Percentiles rank a stretch among this genome's conserved stretches.
Conservation (phyloP, 2,888 invertebrate genomes). For the Drosophila barbarae region DNA sequence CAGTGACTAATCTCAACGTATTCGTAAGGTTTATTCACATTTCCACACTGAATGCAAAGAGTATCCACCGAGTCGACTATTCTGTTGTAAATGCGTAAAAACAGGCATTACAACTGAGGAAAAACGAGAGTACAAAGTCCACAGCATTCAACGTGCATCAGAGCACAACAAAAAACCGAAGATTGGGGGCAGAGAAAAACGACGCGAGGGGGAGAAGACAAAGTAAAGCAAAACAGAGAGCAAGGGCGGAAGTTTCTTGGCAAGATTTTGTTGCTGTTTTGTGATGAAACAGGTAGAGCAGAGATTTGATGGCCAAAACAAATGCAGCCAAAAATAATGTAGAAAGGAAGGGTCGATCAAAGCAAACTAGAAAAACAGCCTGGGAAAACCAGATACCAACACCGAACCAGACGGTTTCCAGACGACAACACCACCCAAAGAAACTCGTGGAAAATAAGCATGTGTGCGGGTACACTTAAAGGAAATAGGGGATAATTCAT, state of each 20-base stretch:
- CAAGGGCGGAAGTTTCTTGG: slow-evolving; percentile 27
- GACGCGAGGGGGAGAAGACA: slow-evolving; percentile 2
- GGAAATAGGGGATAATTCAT: not conserved
- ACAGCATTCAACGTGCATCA: slow-evolving; percentile 26
- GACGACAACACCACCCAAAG: slow-evolving; percentile 41
- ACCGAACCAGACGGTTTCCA: slow-evolving; percentile 31
- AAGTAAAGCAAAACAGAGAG: slow-evolving; percentile 12
- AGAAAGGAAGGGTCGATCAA: slow-evolving; percentile 57
- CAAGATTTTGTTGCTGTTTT: slow-evolving; percentile 3
- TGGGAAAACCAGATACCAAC: slow-evolving; percentile 39
- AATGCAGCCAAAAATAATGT: slow-evolving; percentile 7
- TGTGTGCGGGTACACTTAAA: slow-evolving; percentile 3
- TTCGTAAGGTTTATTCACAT: not conserved
- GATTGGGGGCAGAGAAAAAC: slow-evolving; percentile 6
- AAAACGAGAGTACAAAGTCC: slow-evolving; percentile 31
- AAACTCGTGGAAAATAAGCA: slow-evolving; percentile 26
- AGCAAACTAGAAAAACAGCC: slow-evolving; percentile 69
- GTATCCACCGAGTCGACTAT: not conserved
- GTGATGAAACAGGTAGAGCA: slow-evolving; percentile 27
- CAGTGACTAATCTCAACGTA: not conserved
- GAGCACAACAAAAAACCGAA: slow-evolving; percentile 22
- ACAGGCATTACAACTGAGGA: slow-evolving; percentile 28
- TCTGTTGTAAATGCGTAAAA: slow-evolving; percentile 2
- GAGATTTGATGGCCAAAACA: slow-evolving; percentile 12
- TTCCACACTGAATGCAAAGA: not conserved